Percentiles rank a stretch among this genome's conserved stretches.
Evolutionary conservation across 2,888 invertebrate species (phyloP).

Genomic region (Ectemnius lituratus): DNA sequence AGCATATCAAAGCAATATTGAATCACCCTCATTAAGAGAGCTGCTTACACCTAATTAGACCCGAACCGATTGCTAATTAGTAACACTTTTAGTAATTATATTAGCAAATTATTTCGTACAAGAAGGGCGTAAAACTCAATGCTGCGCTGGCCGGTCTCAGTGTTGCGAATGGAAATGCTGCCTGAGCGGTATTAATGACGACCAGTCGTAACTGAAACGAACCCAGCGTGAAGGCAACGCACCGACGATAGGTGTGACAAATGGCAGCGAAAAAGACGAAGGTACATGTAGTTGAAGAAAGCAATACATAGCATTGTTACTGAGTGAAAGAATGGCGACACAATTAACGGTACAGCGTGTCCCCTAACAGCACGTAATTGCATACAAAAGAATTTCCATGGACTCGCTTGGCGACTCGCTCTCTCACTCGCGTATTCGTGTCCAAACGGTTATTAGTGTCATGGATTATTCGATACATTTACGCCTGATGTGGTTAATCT

Average conservation of each 20-base stretch:
- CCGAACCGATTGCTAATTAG: too few species aligned
- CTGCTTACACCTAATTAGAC: too few species aligned
- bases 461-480: neutral
- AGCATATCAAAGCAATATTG: too few species aligned
- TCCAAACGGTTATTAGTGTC: neutral
- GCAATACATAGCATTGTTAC: conserved; percentile 30
- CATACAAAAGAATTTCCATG: neutral
- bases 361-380: neutral
- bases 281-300: conserved; percentile 38
- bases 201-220: conserved; percentile 55
- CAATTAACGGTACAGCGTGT: conserved; percentile 30
- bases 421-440: too few species aligned
- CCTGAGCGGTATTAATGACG: conserved; percentile 47
- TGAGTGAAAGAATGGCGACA: conserved; percentile 24
- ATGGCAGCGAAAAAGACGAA: conserved; percentile 43
- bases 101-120: too few species aligned
- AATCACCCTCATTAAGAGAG: too few species aligned
- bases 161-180: too few species aligned
- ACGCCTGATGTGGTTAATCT: neutral
- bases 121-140: too few species aligned
- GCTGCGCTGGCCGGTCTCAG: too few species aligned
- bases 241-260: conserved; percentile 56
- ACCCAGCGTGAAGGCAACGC: conserved; percentile 38
- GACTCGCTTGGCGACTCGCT: neutral
- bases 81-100: too few species aligned